A percentile compares a stretch with the other conserved stretches of the same genome.
Conservation (phyloP, 1,140 invertebrate species). For the roundworm (Caenorhabditis elegans) region DNA sequence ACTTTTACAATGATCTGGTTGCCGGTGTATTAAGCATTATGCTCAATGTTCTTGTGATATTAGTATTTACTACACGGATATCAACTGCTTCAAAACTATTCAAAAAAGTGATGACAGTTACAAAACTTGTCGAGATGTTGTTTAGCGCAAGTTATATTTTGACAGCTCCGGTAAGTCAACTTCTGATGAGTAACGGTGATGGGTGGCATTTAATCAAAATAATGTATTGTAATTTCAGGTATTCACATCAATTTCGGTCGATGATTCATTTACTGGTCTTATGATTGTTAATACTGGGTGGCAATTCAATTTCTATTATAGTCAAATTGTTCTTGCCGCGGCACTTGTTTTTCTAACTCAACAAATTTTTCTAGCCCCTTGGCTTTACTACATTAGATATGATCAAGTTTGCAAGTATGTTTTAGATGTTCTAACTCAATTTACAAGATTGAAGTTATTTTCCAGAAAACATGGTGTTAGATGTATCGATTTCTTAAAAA, state of each 20-base stretch:
- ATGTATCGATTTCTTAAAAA: neutral
- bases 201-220: too few species aligned
- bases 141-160: neutral
- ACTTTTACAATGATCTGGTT: neutral
- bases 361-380: neutral
- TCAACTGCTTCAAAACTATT: neutral
- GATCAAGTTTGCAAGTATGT: constrained; percentile 2
- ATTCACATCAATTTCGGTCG: neutral
- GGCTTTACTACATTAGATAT: constrained; percentile 6
- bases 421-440: too few species aligned
- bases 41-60: neutral
- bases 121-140: neutral
- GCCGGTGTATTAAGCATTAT: neutral
- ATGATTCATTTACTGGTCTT: neutral
- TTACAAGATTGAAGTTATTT: neutral
- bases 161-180: neutral
- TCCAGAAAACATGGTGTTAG: neutral
- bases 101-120: neutral
- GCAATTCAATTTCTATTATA: neutral
- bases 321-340: neutral
- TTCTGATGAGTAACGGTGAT: too few species aligned
- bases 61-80: neutral
- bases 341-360: neutral
- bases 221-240: neutral
- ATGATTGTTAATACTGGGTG: constrained; percentile 16